Percentiles rank a stretch among this genome's conserved stretches.
These are phyloP conservation scores for Morone chrysops DNA, from an alignment of 2,113 vertebrate genomes.

Conservation along the genomic window DNA sequence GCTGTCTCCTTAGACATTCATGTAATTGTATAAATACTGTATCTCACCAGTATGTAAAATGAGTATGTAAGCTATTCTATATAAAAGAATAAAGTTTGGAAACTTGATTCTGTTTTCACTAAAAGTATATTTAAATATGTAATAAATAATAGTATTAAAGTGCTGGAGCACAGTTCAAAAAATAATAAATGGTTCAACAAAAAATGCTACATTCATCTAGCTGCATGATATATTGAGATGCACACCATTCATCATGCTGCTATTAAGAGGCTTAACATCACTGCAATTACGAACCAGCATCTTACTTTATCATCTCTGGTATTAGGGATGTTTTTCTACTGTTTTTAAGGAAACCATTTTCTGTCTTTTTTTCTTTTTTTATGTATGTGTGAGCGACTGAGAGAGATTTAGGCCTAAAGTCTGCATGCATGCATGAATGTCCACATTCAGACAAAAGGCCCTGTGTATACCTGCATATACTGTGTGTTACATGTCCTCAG, in stretches of 20 bases:
- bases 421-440: constrained; percentile 9
- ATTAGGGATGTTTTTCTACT: background rate
- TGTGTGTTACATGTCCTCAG: constrained; percentile 40
- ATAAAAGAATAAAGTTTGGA: background rate
- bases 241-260: background rate
- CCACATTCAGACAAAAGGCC: constrained; percentile 36
- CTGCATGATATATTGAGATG: background rate
- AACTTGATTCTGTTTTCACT: background rate
- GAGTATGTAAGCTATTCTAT: background rate
- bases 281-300: background rate
- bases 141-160: background rate
- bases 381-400: background rate
- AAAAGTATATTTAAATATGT: background rate
- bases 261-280: background rate
- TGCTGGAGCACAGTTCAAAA: background rate
- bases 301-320: background rate
- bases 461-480: constrained; percentile 19
- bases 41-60: background rate
- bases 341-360: background rate
- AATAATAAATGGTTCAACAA: background rate
- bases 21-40: background rate
- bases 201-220: background rate
- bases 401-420: background rate
- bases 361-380: background rate
- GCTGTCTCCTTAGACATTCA: background rate